Base-by-base conservation (phyloP, 2,888 invertebrate species). In the Augochlorella aurata region DNA sequence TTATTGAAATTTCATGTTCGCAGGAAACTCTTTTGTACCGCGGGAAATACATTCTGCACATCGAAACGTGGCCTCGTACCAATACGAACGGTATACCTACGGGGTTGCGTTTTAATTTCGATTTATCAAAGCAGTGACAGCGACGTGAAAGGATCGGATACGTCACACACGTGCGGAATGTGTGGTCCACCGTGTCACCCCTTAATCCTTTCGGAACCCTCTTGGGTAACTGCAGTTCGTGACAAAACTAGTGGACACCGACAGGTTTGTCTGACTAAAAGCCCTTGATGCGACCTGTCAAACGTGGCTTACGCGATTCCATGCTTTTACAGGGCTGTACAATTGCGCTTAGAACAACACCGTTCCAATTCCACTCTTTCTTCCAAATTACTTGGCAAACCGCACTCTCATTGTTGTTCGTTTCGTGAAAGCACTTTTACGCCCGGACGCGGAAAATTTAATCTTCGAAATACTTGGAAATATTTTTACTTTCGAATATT, bases 91-190 rank as follows among this genome's bases (percentile, higher is more conserved):
- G 29, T 21, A 70, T 38, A 29, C 47, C 50, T 70, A 77, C 52
- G 24, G 54, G 77, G 73, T 68, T 80, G 68, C 76, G 83, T 82
- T 87, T 85, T 84, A 84, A 84, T 84, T 84, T 82, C 84, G 82
- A 87, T 87, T 87, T 85, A 87, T 87, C 87, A 87, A 85, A 85
- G 75, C 84, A 79, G 75, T 82, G 87, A 87, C 87, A 87, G 82
- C 69, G 67, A 74, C 77, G 77, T 84, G 85, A 85, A 82, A 77
- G 81, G 83, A 82, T 73, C 85, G 82, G 50, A 73, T 76, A 74
- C 83, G 81, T 83, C 77, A 77, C 82, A 84, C 87, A 82, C 77
- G 79, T 81, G 79, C 73, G 72, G 85, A 74, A 87, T 84, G 77
- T 81, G 84, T 73, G 85, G 82, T 77, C 86, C 77, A 79, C 77